Evolutionary conservation across 1,140 invertebrate genomes (phyloP), one percentile per base, ranked within the genome.

Genomic region (Andricus grossulariae): DNA sequence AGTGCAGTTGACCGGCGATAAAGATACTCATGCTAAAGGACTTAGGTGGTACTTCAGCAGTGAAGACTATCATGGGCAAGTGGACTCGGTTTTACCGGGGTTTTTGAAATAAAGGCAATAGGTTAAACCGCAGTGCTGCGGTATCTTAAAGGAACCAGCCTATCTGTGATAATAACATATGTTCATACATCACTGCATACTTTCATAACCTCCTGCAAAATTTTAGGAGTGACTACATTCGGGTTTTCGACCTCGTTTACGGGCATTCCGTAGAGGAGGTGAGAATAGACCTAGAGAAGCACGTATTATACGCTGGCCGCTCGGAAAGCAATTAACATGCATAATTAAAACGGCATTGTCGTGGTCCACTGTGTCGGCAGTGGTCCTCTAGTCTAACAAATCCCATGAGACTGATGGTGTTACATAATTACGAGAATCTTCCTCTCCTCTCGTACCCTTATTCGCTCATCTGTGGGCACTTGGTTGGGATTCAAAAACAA

Each of bases 271-370:
- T 80, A 78, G 75, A 84, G 78, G 79, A 78, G 75, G 82, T 80
- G 83, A 85, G 86, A 81, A 82, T 75, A 82, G 81, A 83, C 81
- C 77, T 82, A 84, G 87, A 87, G 87, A 82, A 83, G 82, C 82
- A 78, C 82, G 82, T 76, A 82, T 79, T 81, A 84, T 85, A 83
- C 85, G 80, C 82, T 80, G 86, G 84, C 73, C 75, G 83, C 84
- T 82, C 84, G 85, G 83, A 88, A 89, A 87, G 87, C 88, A 90
- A 91, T 91, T 91, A 91, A 89, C 90, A 90, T 90, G 89, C 85
- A 90, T 91, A 91, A 91, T 91, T 90, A 89, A 91, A 88, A 89
- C 85, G 89, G 84, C 86, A 90, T 88, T 88, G 86, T 88, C 84
- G 84, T 84, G 82, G 85, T 84, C 78, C 80, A 85, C 81, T 81